A percentile compares a stretch with the other conserved stretches of the same genome.
Conservation (phyloP, 2,113 vertebrate genomes). For the Catharus bicknelli region DNA sequence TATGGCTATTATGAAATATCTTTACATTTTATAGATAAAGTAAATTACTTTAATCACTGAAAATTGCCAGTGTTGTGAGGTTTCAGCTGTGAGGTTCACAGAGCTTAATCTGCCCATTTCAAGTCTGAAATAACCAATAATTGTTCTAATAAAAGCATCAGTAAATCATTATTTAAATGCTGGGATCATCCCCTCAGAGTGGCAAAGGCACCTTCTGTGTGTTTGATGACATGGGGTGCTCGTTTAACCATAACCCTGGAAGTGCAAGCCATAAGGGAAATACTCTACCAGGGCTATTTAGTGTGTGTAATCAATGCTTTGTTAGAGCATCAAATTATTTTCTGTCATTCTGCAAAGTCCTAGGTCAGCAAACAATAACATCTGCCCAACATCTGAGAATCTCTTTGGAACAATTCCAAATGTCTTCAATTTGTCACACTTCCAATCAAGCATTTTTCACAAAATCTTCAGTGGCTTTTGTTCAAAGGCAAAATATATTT, state of each 20-base stretch:
- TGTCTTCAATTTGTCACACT: constrained; percentile 15
- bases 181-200: constrained; percentile 60
- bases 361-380: constrained; percentile 52
- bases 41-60: constrained; percentile 65
- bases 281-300: constrained; percentile 16
- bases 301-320: constrained; percentile 40
- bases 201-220: constrained; percentile 48
- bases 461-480: constrained; percentile 29
- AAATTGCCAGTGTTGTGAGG: constrained; percentile 58
- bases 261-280: constrained; percentile 27
- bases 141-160: constrained; percentile 74
- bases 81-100: constrained; percentile 60
- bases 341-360: constrained; percentile 32
- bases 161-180: constrained; percentile 72
- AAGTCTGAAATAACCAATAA: constrained; percentile 75
- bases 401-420: constrained; percentile 42
- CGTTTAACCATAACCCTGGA: constrained; percentile 39
- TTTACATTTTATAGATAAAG: constrained; percentile 71
- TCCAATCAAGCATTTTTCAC: constrained; percentile 28
- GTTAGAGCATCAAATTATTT: constrained; percentile 33
- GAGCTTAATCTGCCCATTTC: constrained; percentile 58
- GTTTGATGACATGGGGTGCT: constrained; percentile 58
- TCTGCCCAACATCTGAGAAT: constrained; percentile 49
- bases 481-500: constrained; percentile 24
- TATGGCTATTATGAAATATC: constrained; percentile 64